A percentile compares a stretch with the other conserved stretches of the same genome.
These are phyloP conservation scores for Bugulina stolonifera DNA, from an alignment of 2,888 invertebrate genomes.

Conservation along the genomic window DNA sequence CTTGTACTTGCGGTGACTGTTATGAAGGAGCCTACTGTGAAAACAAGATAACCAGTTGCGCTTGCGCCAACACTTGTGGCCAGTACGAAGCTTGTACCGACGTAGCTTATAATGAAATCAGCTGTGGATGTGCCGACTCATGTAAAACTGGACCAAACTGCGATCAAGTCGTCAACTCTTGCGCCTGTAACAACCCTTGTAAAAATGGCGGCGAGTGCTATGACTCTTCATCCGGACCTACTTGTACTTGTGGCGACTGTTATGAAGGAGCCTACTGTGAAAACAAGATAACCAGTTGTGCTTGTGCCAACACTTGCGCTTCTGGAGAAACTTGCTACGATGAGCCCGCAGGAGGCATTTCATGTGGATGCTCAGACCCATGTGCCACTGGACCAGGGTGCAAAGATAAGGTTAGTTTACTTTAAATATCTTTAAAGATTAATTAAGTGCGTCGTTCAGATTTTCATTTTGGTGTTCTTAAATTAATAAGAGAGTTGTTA, in stretches of 20 bases:
- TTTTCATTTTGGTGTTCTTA: no score
- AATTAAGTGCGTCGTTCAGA: no score
- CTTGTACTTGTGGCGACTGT: not conserved
- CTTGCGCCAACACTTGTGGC: conserved; percentile 2
- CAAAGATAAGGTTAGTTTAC: not conserved
- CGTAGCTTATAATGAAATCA: not conserved
- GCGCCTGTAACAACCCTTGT: conserved; percentile 18
- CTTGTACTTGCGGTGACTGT: not conserved
- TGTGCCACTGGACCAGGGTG: conserved; percentile 13
- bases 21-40: conserved; percentile 17
- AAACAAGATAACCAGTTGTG: not conserved
- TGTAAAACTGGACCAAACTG: not conserved
- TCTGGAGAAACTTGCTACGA: conserved; percentile 3
- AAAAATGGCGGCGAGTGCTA: not conserved
- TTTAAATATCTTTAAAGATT: no score
- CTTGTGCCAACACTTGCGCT: not conserved
- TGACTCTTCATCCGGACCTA: no score
- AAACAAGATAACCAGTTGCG: conserved; percentile 2
- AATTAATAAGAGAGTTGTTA: no score
- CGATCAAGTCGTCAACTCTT: not conserved
- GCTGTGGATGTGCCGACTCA: not conserved
- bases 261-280: not conserved
- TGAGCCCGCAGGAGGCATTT: no score
- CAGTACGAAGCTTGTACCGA: not conserved
- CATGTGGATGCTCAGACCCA: no score